These are phyloP conservation scores for Mustela lutreola DNA, from an alignment of 2,113 vertebrate genomes.

Conservation along the genomic window DNA sequence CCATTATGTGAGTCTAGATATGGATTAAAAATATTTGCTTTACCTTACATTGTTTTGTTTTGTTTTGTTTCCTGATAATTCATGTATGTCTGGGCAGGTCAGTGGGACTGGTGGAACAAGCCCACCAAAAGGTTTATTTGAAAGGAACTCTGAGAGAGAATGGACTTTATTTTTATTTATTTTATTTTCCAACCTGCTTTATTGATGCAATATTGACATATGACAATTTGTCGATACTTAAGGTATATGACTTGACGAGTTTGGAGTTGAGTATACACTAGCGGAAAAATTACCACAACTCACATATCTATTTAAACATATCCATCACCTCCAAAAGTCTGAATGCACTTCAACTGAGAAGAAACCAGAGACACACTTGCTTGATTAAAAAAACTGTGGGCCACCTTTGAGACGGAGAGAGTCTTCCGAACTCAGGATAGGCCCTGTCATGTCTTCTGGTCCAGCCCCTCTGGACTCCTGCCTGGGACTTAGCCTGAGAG, in stretches of 20 bases:
- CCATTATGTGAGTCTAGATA: not conserved
- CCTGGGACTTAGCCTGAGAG: constrained; percentile 7
- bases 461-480: not conserved
- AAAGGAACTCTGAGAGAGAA: not conserved
- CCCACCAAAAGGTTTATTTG: not conserved
- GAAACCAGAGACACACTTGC: not conserved
- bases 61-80: not conserved
- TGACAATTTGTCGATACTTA: not conserved
- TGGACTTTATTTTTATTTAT: not conserved
- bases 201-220: not conserved
- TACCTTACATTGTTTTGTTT: not conserved
- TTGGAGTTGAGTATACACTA: not conserved
- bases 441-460: not conserved
- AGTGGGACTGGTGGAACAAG: not conserved
- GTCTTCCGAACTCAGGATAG: not conserved
- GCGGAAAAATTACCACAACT: not conserved
- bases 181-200: not conserved
- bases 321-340: not conserved
- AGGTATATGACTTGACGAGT: not conserved
- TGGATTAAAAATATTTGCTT: not conserved
- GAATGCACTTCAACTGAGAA: not conserved
- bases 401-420: not conserved
- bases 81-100: not conserved
- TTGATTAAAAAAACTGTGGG: not conserved
- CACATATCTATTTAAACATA: not conserved